Evolutionary conservation across 37 sponge, comb jelly and placozoan species (phyloP).

Genomic region (Chondrilla cf. caribensis): DNA sequence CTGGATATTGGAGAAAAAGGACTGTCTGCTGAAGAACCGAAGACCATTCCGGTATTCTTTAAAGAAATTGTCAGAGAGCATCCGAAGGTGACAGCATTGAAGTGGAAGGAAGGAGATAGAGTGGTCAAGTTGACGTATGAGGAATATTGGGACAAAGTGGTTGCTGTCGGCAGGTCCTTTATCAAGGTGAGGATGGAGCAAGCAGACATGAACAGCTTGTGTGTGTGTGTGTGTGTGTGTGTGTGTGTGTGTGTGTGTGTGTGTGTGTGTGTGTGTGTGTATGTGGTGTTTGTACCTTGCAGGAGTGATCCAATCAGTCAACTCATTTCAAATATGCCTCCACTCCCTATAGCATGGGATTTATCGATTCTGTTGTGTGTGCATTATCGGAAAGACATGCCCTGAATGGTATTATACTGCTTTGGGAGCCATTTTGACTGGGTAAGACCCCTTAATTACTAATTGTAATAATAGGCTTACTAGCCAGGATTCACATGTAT

Average conservation of each 20-base stretch:
- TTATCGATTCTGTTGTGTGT: slow-evolving; percentile 53
- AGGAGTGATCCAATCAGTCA: too few species aligned
- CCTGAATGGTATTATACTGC: slow-evolving; percentile 69
- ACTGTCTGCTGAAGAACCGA: background rate
- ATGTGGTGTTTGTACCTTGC: too few species aligned
- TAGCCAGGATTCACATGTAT: background rate
- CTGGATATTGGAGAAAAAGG: slow-evolving; percentile 14
- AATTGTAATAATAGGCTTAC: background rate
- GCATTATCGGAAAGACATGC: slow-evolving; percentile 79
- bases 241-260: too few species aligned
- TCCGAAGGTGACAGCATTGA: background rate
- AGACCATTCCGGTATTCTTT: slow-evolving; percentile 16
- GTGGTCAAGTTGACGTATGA: background rate
- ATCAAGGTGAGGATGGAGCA: background rate
- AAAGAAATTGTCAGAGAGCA: background rate
- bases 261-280: too few species aligned
- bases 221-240: background rate
- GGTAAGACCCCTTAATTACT: slow-evolving; percentile 32
- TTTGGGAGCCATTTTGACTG: slow-evolving; percentile 75
- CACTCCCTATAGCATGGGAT: slow-evolving; percentile 65
- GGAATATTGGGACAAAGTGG: background rate
- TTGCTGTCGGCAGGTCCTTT: background rate
- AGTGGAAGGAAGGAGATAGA: background rate
- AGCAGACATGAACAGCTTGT: background rate
- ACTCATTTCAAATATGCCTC: too few species aligned